Evolutionary conservation across 2,113 vertebrate genomes (phyloP).

Genomic region (Rhinoptilus africanus): DNA sequence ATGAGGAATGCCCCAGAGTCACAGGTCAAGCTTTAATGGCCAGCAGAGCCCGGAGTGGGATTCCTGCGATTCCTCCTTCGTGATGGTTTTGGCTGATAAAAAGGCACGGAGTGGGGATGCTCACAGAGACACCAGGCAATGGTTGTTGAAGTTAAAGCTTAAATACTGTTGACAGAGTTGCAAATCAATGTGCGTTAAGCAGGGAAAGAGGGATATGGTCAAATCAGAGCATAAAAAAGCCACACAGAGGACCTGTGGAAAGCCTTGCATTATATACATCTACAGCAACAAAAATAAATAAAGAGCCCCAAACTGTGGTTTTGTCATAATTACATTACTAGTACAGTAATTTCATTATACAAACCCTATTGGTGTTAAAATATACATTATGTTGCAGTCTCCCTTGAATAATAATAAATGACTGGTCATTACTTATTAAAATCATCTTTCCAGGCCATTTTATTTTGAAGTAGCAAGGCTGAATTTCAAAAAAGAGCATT

Average conservation of each 20-base stretch:
- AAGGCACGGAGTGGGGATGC: background rate
- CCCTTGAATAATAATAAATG: background rate
- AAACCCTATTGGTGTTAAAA: background rate
- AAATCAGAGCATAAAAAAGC: background rate
- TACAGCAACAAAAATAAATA: background rate
- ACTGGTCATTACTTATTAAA: constrained; percentile 19
- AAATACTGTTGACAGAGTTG: background rate
- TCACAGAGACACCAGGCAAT: background rate
- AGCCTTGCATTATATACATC: background rate
- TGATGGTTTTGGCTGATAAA: constrained; percentile 14
- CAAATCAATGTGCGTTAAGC: background rate
- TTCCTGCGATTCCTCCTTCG: background rate
- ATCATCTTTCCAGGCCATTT: background rate
- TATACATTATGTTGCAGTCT: background rate
- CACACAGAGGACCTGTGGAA: background rate
- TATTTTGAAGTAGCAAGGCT: background rate
- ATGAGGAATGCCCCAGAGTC: background rate
- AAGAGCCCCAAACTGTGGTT: background rate
- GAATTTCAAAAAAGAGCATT: background rate
- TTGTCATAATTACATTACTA: background rate
- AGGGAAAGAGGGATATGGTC: background rate
- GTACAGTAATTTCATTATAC: background rate
- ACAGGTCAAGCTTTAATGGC: constrained; percentile 35
- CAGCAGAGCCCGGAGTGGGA: background rate
- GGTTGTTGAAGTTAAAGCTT: background rate